phyloP scores from a whole-genome alignment of 2,113 vertebrate genomes.

The Psettodes erumei region DNA sequence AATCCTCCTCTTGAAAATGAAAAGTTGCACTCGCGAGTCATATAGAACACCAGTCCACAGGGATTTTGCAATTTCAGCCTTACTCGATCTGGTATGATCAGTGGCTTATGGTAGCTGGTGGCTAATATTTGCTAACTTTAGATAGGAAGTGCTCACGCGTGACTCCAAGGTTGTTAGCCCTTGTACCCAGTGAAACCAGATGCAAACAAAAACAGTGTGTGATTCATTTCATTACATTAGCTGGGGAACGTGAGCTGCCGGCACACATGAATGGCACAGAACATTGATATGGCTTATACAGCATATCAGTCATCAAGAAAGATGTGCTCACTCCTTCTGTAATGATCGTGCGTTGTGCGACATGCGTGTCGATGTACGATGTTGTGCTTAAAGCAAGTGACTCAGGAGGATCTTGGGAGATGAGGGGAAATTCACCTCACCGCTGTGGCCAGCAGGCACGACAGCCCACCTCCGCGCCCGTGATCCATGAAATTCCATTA shows the following conservation, averaged over 20 bases:
- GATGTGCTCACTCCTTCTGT: neutral
- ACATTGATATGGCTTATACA: no score
- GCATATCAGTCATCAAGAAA: no score
- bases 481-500: neutral
- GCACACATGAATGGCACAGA: no score
- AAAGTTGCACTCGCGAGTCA: neutral
- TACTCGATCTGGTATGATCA: neutral
- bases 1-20: no score
- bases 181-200: neutral
- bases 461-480: no score
- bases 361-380: neutral
- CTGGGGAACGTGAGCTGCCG: no score
- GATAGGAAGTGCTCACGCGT: neutral
- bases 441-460: no score
- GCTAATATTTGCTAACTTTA: constrained; percentile 2
- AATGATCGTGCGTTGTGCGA: neutral
- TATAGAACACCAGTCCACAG: neutral
- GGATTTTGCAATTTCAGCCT: neutral
- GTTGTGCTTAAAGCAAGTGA: neutral
- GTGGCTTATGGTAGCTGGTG: neutral
- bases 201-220: neutral
- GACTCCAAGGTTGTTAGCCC: neutral
- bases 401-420: no score
- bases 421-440: no score
- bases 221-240: constrained; percentile 1